phyloP scores from a whole-genome alignment of 2,888 invertebrate species.

The Dendrolimus houi region DNA sequence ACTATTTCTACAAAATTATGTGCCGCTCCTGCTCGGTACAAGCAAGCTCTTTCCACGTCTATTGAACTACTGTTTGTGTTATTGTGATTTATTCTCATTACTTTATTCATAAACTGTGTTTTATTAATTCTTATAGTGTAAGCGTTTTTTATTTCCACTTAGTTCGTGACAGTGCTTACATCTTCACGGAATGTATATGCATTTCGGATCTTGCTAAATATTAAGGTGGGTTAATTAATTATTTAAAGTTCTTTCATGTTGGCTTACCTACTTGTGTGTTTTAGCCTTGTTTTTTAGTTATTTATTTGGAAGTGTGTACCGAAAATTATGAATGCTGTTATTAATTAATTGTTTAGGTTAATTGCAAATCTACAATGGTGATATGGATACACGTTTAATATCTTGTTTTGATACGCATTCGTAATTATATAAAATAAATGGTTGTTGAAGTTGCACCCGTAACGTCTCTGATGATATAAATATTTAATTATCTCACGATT shows the following conservation, averaged over 20 bases:
- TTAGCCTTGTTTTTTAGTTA: too few species aligned
- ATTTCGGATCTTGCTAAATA: slow-evolving; percentile 38
- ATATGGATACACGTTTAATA: too few species aligned
- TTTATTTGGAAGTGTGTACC: too few species aligned
- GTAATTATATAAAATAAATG: too few species aligned
- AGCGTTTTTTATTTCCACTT: slow-evolving; percentile 47
- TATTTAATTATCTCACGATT: slow-evolving; percentile 71
- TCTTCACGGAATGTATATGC: slow-evolving; percentile 48
- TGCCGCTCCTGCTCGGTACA: slow-evolving; percentile 31
- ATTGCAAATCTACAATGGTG: too few species aligned
- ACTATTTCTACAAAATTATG: slow-evolving; percentile 39
- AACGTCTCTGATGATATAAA: slow-evolving; percentile 54
- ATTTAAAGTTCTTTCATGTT: too few species aligned
- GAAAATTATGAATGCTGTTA: too few species aligned
- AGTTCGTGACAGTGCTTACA: slow-evolving; percentile 55
- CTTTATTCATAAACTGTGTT: slow-evolving; percentile 1
- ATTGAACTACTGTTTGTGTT: slow-evolving; percentile 8
- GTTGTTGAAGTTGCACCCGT: slow-evolving; percentile 1
- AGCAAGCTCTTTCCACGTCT: slow-evolving; percentile 18
- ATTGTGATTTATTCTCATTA: slow-evolving; percentile 5
- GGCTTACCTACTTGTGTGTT: too few species aligned
- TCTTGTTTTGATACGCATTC: too few species aligned
- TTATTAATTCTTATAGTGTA: slow-evolving; percentile 25
- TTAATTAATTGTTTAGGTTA: too few species aligned
- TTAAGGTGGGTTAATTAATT: slow-evolving; percentile 34